These are phyloP conservation scores for Pelvicachromis taeniatus DNA, from an alignment of 2,113 vertebrate genomes.

Conservation along the genomic window DNA sequence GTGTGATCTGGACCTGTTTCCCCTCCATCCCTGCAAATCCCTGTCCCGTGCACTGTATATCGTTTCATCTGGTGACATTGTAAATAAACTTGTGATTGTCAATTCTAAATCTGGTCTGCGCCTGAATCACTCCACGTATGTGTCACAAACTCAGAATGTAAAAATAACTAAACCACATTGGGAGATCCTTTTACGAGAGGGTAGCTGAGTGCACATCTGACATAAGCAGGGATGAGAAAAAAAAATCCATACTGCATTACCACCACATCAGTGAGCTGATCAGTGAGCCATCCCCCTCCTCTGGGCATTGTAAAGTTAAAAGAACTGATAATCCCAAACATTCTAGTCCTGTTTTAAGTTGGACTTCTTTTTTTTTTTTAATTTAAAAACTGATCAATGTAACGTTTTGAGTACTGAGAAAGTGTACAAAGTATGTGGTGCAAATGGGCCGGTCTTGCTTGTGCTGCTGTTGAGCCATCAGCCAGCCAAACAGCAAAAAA, in stretches of 20 bases:
- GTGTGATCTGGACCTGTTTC: too few species aligned
- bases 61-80: too few species aligned
- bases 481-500: neutral
- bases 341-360: neutral
- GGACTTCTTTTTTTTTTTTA: neutral
- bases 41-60: too few species aligned
- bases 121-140: too few species aligned
- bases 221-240: constrained; percentile 11
- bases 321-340: neutral
- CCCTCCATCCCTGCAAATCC: too few species aligned
- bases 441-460: neutral
- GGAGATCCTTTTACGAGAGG: neutral
- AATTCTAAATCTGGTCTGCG: too few species aligned
- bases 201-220: constrained; percentile 7
- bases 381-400: neutral
- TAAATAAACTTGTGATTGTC: too few species aligned
- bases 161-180: neutral
- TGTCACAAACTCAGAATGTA: neutral
- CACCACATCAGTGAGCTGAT: constrained; percentile 35
- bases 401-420: neutral
- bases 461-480: neutral
- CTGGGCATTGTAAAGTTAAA: neutral
- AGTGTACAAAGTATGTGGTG: neutral
- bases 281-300: neutral
- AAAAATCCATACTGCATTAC: constrained; percentile 53